Conservation (phyloP, 2,888 invertebrate genomes). For the Aleiodes testaceus region DNA sequence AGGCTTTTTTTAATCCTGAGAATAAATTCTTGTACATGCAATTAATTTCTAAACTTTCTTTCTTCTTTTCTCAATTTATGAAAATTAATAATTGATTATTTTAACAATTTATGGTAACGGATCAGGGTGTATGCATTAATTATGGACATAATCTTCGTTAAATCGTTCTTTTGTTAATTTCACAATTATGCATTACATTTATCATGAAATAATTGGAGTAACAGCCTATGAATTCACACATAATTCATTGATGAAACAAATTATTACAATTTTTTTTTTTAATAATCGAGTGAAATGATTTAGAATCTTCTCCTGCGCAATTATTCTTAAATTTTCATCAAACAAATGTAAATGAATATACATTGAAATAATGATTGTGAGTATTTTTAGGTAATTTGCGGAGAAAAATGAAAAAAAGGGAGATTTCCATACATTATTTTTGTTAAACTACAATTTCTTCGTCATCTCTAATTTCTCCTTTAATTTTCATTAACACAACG, state of each 20-base stretch:
- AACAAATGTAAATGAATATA: neutral
- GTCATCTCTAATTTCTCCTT: neutral
- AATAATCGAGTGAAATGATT: no score
- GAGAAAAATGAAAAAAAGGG: slow-evolving; percentile 6
- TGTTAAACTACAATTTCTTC: slow-evolving; percentile 7
- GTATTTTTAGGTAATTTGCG: slow-evolving; percentile 35
- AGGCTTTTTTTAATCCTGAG: no score
- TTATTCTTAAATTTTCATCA: no score
- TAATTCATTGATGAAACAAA: no score
- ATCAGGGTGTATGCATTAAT: no score
- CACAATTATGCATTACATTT: neutral
- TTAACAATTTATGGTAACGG: no score
- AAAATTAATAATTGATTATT: no score
- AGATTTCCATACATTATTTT: slow-evolving; percentile 9
- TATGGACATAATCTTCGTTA: neutral
- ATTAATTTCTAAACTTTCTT: no score
- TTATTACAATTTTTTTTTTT: no score
- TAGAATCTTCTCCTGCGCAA: no score
- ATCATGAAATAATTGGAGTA: neutral
- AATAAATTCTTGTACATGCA: no score
- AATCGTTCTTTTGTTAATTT: neutral
- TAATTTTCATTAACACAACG: neutral
- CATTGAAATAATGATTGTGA: slow-evolving; percentile 40
- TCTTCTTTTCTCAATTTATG: no score
- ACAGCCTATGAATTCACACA: neutral